These are phyloP conservation scores for Chaenodraco wilsoni DNA, from an alignment of 2,797 vertebrate genomes.

Conservation along the genomic window DNA sequence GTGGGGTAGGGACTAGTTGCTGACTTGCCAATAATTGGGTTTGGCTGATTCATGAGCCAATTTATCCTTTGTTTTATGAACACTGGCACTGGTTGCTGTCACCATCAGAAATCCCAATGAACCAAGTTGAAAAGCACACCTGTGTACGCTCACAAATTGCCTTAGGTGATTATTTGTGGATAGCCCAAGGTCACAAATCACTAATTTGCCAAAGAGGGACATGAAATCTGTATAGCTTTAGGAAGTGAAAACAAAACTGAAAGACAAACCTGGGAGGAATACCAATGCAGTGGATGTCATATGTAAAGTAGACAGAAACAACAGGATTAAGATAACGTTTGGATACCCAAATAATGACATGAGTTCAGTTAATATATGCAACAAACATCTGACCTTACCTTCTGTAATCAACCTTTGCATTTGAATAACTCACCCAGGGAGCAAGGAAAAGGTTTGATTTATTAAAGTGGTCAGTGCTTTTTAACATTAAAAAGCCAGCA, in stretches of 20 bases:
- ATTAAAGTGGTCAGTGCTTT: constrained; percentile 57
- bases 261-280: too few relatives aligned
- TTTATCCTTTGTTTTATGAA: constrained; percentile 17
- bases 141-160: neutral
- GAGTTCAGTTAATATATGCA: neutral
- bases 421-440: constrained; percentile 23
- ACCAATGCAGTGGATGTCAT: too few relatives aligned
- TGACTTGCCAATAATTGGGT: constrained; percentile 23
- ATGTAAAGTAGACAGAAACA: too few relatives aligned
- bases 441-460: constrained; percentile 53
- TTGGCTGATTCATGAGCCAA: constrained; percentile 16
- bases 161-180: neutral
- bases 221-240: neutral
- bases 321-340: too few relatives aligned
- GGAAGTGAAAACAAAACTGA: neutral
- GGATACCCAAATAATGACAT: too few relatives aligned
- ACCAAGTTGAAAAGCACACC: constrained; percentile 20
- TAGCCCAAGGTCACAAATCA: neutral
- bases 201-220: neutral
- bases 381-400: constrained; percentile 2
- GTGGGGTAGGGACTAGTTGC: neutral
- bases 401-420: constrained; percentile 30
- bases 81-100: neutral
- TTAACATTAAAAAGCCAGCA: constrained; percentile 62
- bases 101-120: constrained; percentile 17